Evolutionary conservation across 2,888 invertebrate genomes (phyloP).

Genomic region (Luperina nickerlii): DNA sequence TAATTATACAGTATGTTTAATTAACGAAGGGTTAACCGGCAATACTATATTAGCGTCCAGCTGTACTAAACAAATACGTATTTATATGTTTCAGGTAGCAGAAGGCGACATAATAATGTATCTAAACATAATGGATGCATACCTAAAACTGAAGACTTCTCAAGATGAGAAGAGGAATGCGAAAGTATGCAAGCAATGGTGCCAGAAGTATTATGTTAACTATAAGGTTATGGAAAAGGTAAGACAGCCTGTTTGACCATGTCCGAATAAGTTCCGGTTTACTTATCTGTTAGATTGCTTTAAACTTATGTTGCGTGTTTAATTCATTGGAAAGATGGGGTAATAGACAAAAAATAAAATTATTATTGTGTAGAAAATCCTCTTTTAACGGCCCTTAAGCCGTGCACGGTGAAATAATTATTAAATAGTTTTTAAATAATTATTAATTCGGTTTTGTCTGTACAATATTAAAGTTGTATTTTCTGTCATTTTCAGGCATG

Average conservation of each 20-base stretch:
- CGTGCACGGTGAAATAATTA: background rate
- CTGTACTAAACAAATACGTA: background rate
- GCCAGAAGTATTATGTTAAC: slow-evolving; percentile 96
- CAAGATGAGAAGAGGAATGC: slow-evolving; percentile 79
- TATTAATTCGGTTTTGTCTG: background rate
- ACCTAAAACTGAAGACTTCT: slow-evolving; percentile 82
- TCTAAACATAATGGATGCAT: slow-evolving; percentile 94
- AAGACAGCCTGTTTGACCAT: background rate
- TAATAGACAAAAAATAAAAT: background rate
- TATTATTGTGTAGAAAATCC: background rate
- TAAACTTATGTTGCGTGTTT: background rate
- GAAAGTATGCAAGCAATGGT: slow-evolving; percentile 91
- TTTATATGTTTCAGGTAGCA: slow-evolving; percentile 88
- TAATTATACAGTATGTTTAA: background rate
- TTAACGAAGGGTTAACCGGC: background rate
- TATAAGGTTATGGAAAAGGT: slow-evolving; percentile 96
- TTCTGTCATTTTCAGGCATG: slow-evolving; percentile 77
- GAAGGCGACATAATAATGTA: slow-evolving; percentile 98
- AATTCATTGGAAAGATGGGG: background rate
- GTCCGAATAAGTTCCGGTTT: background rate
- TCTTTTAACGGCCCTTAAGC: background rate
- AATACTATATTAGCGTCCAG: background rate
- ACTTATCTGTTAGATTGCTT: background rate
- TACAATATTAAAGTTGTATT: background rate
- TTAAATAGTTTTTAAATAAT: background rate